Base-by-base conservation (phyloP, 2,888 invertebrate species). In the Epirrita christyi region DNA sequence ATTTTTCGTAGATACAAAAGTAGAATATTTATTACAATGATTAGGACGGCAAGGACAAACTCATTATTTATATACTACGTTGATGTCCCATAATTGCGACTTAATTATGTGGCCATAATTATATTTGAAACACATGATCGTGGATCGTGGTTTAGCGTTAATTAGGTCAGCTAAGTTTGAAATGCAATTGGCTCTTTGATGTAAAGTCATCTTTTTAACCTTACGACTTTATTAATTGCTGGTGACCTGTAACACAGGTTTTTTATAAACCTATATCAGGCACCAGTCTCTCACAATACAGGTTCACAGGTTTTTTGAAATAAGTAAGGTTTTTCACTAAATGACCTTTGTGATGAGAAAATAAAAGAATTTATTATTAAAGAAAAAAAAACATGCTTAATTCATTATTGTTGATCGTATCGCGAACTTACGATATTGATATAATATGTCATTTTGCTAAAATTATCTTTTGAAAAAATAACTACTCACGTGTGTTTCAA, bases 1-100 rank as follows among this genome's bases (percentile, higher is more conserved):
- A 68, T 63, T 71, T 68, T 34, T 14, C 13, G 41, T n/a, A 45
- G n/a, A 44, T 41, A 47, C 41, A 61, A 44, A 56, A 52, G 46
- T 40, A 55, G 44, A 41, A 57, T 50, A 51, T 50, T 38, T 7
- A 32, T 8, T 2, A 42, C 29, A 44, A 51, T 48, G 38, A 59
- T 37, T 52, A 45, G 37, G 21, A 36, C 45, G 44, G 32, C 54
- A 44, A 52, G 51, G 51, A 58, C 45, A 51, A 28, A 50, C 49
- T 32, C 27, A 38, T 21, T 21, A 21, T 42, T 29, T 28, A 37
- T n/a, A 40, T 37, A 29, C 42, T 15, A 34, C 37, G 10, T 28
- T 32, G 36, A 28, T 51, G 38, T 10, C 21, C 37, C 38, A 21
- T 51, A 13, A 44, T 9, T 40, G 15, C 36, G 11, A 51, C 44